Conservation (phyloP, 2,113 vertebrate genomes). For the Alethe diademata region DNA sequence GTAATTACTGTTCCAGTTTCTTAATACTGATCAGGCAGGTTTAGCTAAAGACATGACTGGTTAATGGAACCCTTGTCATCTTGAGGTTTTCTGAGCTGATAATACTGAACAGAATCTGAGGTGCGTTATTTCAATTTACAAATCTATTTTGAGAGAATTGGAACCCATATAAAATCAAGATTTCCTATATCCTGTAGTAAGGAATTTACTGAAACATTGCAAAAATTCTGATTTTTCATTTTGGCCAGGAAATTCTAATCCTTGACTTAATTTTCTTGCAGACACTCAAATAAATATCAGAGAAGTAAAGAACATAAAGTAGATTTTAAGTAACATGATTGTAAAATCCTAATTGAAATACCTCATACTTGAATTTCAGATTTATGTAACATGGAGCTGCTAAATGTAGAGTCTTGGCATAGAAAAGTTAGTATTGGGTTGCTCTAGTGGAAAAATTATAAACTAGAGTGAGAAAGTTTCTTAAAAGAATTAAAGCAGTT, state of each 20-base stretch:
- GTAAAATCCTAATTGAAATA: background rate
- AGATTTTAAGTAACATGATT: background rate
- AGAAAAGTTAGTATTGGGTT: background rate
- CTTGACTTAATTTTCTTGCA: background rate
- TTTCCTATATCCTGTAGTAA: background rate
- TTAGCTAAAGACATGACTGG: background rate
- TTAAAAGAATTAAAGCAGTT: background rate
- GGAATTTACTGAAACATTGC: background rate
- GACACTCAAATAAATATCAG: background rate
- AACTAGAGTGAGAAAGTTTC: background rate
- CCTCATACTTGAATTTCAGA: background rate
- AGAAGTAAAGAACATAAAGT: background rate
- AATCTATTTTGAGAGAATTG: background rate
- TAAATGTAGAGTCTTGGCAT: background rate
- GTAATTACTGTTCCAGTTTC: background rate
- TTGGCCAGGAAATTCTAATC: background rate
- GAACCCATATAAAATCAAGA: background rate
- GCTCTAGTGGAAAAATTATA: background rate
- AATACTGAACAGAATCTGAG: background rate
- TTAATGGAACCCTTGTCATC: background rate
- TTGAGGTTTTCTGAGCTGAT: background rate
- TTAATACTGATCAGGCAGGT: rapidly evolving
- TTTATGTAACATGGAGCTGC: background rate
- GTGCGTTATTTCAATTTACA: background rate
- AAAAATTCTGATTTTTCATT: background rate